Base-by-base conservation (phyloP, 2,888 invertebrate species). In the Leptinotarsa juncta region DNA sequence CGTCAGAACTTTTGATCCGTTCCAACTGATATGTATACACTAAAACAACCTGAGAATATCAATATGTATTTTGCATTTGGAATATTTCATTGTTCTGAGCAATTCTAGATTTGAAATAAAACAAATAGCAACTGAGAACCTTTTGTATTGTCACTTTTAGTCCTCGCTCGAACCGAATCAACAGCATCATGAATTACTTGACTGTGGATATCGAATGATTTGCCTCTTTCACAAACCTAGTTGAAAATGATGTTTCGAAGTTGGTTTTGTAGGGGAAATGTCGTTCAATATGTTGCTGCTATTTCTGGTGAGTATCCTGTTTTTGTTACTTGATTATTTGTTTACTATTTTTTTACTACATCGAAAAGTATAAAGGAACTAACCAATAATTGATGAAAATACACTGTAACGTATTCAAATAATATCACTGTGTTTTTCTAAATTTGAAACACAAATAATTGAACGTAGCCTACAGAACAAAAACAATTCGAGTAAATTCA, bases 241-340 rank as follows among this genome's bases (percentile, higher is more conserved):
- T 57, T 57, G 57, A 62, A 60, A 62, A 42, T 62, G 62, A 62
- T 42, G 16, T 62, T 62, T 62, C 62, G 12, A 62, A 62, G 42
- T 32, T 32, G 62, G 62, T 62, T 62, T 18, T n/a, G 32, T 26
- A 42, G n/a, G 12, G 62, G 32, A 2, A 32, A 4, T 26, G 42
- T 62, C 20, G 57, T 62, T 62, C 62, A 62, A 18, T 32, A 62
- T 62, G n/a, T 62, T 5, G 62, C 62, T 12, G 26, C 62, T n/a
- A 42, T 62, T 16, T 32, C 62, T n/a, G 62, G 62, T 62, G 26
- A 62, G 62, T 62, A 14, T 32, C 4, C 16, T 10, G 7, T 18
- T 32, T 10, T 23, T 12, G 57, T 57, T 57, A 57, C 18, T 57
- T 57, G 2, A n/a, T 18, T 51, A 15, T 15, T 5, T 50, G 50